Conservation (phyloP, 2,888 invertebrate genomes). For the Ecdyonurus torrentis region DNA sequence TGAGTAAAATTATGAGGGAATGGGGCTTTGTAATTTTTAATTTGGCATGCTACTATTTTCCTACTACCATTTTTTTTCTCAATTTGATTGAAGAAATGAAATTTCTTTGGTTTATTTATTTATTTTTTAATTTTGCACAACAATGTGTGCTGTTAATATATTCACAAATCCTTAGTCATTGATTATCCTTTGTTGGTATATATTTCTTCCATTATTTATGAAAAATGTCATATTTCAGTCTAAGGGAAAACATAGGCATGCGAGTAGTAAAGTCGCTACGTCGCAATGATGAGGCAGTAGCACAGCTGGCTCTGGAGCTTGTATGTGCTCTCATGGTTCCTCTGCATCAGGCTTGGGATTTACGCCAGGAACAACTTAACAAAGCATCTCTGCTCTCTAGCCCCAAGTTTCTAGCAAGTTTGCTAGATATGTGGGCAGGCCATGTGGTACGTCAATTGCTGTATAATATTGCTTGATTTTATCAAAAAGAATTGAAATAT, state of each 20-base stretch:
- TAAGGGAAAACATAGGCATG: slow-evolving; percentile 86
- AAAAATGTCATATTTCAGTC: too few relatives aligned
- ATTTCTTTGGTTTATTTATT: too few relatives aligned
- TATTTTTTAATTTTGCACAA: too few relatives aligned
- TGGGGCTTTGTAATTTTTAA: too few relatives aligned
- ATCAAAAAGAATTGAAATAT: slow-evolving; percentile 5
- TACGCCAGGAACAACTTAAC: slow-evolving; percentile 94
- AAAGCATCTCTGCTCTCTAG: slow-evolving; percentile 90
- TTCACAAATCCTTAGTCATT: too few relatives aligned
- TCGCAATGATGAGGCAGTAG: slow-evolving; percentile 72
- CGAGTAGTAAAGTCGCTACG: slow-evolving; percentile 84
- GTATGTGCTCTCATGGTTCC: slow-evolving; percentile 97
- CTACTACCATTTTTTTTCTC: too few relatives aligned
- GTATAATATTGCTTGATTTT: background rate
- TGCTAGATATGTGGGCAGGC: slow-evolving; percentile 86
- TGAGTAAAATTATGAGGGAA: too few relatives aligned
- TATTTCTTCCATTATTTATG: too few relatives aligned
- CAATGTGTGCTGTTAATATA: too few relatives aligned
- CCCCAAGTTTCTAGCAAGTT: slow-evolving; percentile 75
- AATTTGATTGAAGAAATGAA: too few relatives aligned
- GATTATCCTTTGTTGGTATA: too few relatives aligned
- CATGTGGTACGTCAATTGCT: slow-evolving; percentile 71
- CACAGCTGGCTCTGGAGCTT: slow-evolving; percentile 94
- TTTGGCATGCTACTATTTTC: too few relatives aligned
- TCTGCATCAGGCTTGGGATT: slow-evolving; percentile 69